These are phyloP conservation scores for Lycaena phlaeas DNA, from an alignment of 2,888 invertebrate genomes.

Conservation along the genomic window DNA sequence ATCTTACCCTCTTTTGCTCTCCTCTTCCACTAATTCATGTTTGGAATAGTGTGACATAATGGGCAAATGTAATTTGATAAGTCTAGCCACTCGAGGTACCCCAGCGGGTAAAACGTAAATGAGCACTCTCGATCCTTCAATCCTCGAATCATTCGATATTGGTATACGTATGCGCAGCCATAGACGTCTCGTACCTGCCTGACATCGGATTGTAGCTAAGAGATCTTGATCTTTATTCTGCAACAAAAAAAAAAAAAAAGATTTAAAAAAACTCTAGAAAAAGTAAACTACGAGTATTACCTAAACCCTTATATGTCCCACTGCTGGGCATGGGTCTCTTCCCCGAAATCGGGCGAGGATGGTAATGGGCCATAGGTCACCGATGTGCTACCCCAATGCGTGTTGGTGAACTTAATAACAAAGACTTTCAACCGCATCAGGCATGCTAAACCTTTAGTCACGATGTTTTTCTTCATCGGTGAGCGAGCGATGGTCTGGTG, in stretches of 20 bases:
- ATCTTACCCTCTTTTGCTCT: slow-evolving; percentile 28
- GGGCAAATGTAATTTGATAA: slow-evolving; percentile 42
- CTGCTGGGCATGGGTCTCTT: too few relatives aligned
- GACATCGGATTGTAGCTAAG: slow-evolving; percentile 92
- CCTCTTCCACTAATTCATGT: slow-evolving; percentile 36
- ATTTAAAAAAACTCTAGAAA: too few relatives aligned
- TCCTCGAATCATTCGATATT: slow-evolving; percentile 51
- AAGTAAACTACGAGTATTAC: too few relatives aligned
- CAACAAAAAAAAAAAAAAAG: neutral
- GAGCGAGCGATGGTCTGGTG: too few relatives aligned
- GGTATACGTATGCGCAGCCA: slow-evolving; percentile 82
- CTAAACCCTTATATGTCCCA: too few relatives aligned
- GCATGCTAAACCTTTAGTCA: too few relatives aligned
- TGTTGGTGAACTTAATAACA: too few relatives aligned
- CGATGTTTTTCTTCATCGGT: too few relatives aligned
- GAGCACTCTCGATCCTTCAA: slow-evolving; percentile 38
- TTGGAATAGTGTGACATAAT: slow-evolving; percentile 50
- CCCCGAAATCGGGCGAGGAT: too few relatives aligned
- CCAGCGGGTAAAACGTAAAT: slow-evolving; percentile 55
- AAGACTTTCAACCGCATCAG: too few relatives aligned
- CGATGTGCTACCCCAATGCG: too few relatives aligned
- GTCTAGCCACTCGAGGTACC: slow-evolving; percentile 56
- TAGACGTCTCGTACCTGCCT: slow-evolving; percentile 91
- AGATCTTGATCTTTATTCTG: slow-evolving; percentile 28
- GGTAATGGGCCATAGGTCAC: too few relatives aligned